A percentile compares a stretch with the other conserved stretches of the same genome.
These are phyloP conservation scores for Acanthococcus lagerstroemiae DNA, from an alignment of 2,888 invertebrate genomes.

Conservation along the genomic window DNA sequence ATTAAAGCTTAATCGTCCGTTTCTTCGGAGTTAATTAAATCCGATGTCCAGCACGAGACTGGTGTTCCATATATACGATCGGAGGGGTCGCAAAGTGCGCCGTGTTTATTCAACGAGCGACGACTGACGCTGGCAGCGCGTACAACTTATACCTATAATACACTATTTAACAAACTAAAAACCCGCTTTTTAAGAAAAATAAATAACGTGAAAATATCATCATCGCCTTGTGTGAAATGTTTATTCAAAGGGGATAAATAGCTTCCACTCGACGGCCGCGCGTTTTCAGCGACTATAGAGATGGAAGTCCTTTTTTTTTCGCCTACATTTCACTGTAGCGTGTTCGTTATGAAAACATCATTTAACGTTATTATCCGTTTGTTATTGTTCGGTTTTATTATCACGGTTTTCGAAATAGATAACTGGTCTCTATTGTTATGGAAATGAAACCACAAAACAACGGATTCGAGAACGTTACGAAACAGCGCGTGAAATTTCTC, in stretches of 20 bases:
- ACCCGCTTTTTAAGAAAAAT: too few species aligned
- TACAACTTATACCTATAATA: too few species aligned
- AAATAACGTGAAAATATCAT: not conserved
- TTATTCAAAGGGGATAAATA: slow-evolving; percentile 26
- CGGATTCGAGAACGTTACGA: too few species aligned
- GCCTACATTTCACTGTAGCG: too few species aligned
- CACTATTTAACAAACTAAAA: too few species aligned
- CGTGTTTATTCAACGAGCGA: not conserved
- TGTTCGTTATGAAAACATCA: slow-evolving; percentile 27
- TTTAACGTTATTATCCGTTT: slow-evolving; percentile 20
- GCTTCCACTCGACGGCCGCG: slow-evolving; percentile 8
- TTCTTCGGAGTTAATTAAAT: not conserved
- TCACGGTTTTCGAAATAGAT: too few species aligned
- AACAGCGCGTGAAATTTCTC: too few species aligned
- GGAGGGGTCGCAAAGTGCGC: too few species aligned
- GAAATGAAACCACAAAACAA: slow-evolving; percentile 26
- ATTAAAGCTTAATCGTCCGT: not conserved
- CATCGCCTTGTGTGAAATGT: slow-evolving; percentile 12
- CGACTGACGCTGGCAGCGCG: too few species aligned
- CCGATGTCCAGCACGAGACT: not conserved
- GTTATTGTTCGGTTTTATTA: slow-evolving; percentile 28
- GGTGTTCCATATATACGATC: not conserved
- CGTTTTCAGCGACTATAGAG: not conserved
- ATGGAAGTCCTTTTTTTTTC: not conserved
- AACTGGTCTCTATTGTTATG: slow-evolving; percentile 25